These are phyloP conservation scores for Diuraphis noxia DNA, from an alignment of 1,140 invertebrate species.

Conservation along the genomic window DNA sequence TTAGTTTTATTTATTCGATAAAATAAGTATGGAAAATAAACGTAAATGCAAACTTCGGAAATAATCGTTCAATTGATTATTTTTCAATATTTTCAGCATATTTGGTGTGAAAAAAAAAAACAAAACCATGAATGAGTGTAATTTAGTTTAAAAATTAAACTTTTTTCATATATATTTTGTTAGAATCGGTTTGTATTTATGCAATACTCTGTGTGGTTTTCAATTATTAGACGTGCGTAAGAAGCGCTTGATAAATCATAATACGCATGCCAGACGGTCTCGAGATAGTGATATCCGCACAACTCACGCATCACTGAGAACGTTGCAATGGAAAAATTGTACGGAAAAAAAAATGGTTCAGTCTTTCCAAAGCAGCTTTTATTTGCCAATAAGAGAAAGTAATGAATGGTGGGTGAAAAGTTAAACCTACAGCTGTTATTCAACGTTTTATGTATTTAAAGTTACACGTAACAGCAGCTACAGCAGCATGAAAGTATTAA, in stretches of 20 bases:
- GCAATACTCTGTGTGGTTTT: not conserved
- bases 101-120: not conserved
- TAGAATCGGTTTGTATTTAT: conserved; percentile 11
- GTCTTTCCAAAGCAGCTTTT: not conserved
- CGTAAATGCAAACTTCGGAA: not conserved
- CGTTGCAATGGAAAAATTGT: not conserved
- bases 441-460: not conserved
- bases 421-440: not conserved
- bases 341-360: not conserved
- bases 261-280: conserved; percentile 8
- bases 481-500: not conserved
- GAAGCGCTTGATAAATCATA: not conserved
- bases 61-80: not conserved
- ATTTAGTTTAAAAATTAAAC: not conserved
- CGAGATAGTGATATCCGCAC: not conserved
- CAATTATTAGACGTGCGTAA: not conserved
- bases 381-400: conserved; percentile 7
- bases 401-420: not conserved
- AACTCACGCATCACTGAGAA: not conserved
- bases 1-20: not conserved
- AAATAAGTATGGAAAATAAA: not conserved
- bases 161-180: not conserved
- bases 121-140: not conserved
- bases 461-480: not conserved
- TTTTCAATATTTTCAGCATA: not conserved